phyloP scores from a whole-genome alignment of 2,113 vertebrate genomes.

The Oreochromis niloticus region DNA sequence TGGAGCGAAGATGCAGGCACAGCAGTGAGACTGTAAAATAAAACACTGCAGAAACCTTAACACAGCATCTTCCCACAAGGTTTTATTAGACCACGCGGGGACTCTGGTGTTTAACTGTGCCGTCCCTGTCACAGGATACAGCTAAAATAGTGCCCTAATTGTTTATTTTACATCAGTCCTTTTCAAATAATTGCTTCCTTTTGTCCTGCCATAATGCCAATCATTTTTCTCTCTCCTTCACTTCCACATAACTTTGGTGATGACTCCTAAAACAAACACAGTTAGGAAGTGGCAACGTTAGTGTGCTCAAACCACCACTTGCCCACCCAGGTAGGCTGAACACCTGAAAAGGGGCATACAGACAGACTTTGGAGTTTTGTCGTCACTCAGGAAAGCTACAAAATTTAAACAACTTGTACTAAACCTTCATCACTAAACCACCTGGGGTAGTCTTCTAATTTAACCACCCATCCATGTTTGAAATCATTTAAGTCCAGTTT shows the following conservation, averaged over 20 bases:
- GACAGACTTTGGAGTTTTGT: not conserved
- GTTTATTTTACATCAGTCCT: conserved; percentile 33
- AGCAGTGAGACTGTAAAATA: not conserved
- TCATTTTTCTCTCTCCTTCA: not conserved
- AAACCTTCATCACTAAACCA: not conserved
- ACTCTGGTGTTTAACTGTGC: not conserved
- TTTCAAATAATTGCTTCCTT: conserved; percentile 21
- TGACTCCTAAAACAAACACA: conserved; percentile 1
- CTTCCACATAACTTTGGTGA: not conserved
- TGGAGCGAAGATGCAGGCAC: not conserved
- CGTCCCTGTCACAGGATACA: not conserved
- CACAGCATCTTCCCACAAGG: not conserved
- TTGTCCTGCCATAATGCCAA: conserved; percentile 1
- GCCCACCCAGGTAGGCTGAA: conserved; percentile 35
- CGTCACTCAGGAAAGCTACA: not conserved
- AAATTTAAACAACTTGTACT: not conserved
- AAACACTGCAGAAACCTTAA: not conserved
- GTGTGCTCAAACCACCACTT: not conserved
- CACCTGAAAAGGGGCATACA: not conserved
- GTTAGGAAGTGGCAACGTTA: not conserved
- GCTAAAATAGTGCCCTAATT: not conserved
- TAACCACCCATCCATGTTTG: not conserved
- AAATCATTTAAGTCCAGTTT: not conserved
- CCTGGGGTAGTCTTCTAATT: not conserved
- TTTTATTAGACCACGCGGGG: not conserved